Base-by-base conservation (phyloP, 2,797 vertebrate species). In the Platyrinchus mystaceus region DNA sequence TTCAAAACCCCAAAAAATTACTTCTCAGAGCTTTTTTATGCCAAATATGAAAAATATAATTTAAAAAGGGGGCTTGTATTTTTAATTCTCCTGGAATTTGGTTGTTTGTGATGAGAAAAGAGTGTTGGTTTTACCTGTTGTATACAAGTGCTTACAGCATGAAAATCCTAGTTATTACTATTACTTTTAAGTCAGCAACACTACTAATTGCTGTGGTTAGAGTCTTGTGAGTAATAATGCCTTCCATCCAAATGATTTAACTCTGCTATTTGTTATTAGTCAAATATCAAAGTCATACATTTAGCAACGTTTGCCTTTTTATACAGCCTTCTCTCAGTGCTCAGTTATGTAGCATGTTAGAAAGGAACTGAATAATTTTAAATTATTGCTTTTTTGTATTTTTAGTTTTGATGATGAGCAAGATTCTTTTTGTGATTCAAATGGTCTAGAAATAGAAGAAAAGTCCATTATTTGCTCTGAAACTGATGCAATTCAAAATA, bases 351-450 rank as follows among this genome's bases (percentile, higher is more conserved):
- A 46, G 24, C 34, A 5, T 62, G 43, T 84, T 89, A 67, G 83
- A 89, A 76, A 71, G 70, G 24, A 86, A 14, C 62, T 37, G 46
- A 91, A 32, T 94, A 74, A 76, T 89, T 94, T 79, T 18, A 84
- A 41, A 39, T 91, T 69, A 67, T 16, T 75, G 71, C 36, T 56
- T 32, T 77, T 67, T 62, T 87, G 81, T 85, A 23, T 44, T 87
- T 92, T 86, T 91, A 98, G 98, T 86, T 96, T 98, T 94, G 93
- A 90, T 88, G 95, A 94, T 90, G 92, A 92, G 49, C 93, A 95
- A 87, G 92, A 97, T 95, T 90, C 77, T 89, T 94, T 95, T 64
- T 74, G 22, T 89, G 83, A 95, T 94, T 93, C 75, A 68, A 94
- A 86, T 90, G 95, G 94, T 79, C 60, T 67, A 96, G 97, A 96